Base-by-base conservation (phyloP, 2,113 vertebrate genomes). In the Pituophis catenifer region DNA sequence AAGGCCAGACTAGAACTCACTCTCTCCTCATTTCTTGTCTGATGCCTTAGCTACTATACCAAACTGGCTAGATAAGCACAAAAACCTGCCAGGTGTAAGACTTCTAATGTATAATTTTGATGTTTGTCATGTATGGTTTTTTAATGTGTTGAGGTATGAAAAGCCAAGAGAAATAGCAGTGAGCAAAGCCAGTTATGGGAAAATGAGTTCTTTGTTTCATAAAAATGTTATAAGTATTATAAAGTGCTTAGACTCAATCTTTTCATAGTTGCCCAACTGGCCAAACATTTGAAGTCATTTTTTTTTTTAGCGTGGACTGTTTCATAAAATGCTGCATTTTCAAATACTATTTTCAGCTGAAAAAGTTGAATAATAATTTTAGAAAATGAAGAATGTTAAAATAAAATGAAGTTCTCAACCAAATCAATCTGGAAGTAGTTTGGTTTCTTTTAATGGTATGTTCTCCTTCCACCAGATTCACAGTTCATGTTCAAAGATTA, bases 281-380 rank as follows among this genome's bases (percentile, higher is more conserved):
- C 95, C 95, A 92, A 96, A 97, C 94, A 94, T 96, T 95, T 96
- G 96, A 97, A 96, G 94, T 65, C 92, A 94, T 94, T 94, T 96
- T 0, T 89, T 38, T 52, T 53, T 88, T 53, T 29, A 91, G 55
- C 92, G 90, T 94, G 94, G 95, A 96, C 95, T 94, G 88, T 93
- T 94, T 85, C 95, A 95, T 53, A 96, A 70, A 93, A 89, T 24
- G n/a, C 92, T 94, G 93, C 54, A 9, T 93, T 92, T 95, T 93
- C 94, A 94, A 95, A 93, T 89, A 94, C 93, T 54, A 81, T 81
- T 81, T 89, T 57, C 29, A 91, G 8, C 58, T 0, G 59, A 53
- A n/a, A 91, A 24, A 5, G 57, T 50, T 48, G 57, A 50, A 24
- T 89, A 33, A n/a, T 62, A 62, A 50, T 29, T 87, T 87, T 52